A percentile compares a stretch with the other conserved stretches of the same genome.
These are phyloP conservation scores for Ammodramus savannarum DNA, from an alignment of 2,113 vertebrate species.

Conservation along the genomic window DNA sequence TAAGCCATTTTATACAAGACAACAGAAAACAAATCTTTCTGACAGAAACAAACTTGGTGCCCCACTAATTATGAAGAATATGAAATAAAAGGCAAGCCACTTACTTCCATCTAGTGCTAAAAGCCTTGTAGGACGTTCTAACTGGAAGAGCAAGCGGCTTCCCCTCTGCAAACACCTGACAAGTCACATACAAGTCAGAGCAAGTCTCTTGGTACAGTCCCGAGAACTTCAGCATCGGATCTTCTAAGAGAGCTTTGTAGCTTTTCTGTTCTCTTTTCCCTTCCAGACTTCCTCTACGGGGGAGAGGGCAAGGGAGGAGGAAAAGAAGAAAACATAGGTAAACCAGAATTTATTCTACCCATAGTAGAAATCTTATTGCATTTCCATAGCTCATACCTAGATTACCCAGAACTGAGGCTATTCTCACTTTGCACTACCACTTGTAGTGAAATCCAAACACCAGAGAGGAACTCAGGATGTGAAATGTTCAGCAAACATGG, in stretches of 20 bases:
- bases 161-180: conserved; percentile 96
- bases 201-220: conserved; percentile 96
- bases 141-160: conserved; percentile 94
- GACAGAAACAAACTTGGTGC: not conserved
- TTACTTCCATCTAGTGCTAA: conserved; percentile 99
- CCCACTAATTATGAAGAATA: not conserved
- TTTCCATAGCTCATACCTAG: not conserved
- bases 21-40: not conserved
- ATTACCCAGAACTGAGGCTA: not conserved
- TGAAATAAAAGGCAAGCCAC: conserved; percentile 45
- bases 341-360: not conserved
- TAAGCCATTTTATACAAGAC: not conserved
- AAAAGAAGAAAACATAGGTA: not conserved
- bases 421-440: not conserved
- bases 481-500: not conserved
- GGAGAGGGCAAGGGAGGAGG: accelerated
- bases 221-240: conserved; percentile 95
- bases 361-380: not conserved
- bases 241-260: conserved; percentile 91
- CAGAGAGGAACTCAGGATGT: not conserved
- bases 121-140: conserved; percentile 95
- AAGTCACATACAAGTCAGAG: conserved; percentile 96
- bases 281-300: conserved; percentile 88
- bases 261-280: conserved; percentile 97
- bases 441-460: not conserved